Evolutionary conservation across 2,797 vertebrate species (phyloP).

Genomic region (Lophotriccus pileatus): DNA sequence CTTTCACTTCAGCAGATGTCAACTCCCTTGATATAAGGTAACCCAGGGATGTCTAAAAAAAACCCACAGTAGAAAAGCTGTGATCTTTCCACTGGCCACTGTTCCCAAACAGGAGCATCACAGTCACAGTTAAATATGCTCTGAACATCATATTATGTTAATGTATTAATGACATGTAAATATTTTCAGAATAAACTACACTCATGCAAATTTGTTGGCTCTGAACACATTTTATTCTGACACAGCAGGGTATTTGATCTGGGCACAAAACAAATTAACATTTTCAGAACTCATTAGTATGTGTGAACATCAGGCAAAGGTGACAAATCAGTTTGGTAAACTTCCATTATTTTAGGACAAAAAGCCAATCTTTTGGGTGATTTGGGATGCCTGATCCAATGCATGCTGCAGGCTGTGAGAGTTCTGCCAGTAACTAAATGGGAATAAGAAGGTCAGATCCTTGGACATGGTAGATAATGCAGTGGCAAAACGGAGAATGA

Average conservation of each 20-base stretch:
- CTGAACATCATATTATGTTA: conserved; percentile 43
- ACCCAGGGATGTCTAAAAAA: background rate
- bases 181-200: conserved; percentile 55
- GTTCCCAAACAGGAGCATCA: background rate
- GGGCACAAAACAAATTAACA: conserved; percentile 56
- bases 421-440: background rate
- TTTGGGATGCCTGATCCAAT: background rate
- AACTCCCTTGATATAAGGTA: background rate
- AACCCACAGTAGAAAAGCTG: fast-evolving
- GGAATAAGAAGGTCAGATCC: background rate
- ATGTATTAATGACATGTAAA: conserved; percentile 66
- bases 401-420: background rate
- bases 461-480: background rate
- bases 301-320: conserved; percentile 29
- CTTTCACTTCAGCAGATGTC: background rate
- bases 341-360: conserved; percentile 9
- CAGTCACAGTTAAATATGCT: background rate
- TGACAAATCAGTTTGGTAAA: conserved; percentile 43
- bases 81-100: background rate
- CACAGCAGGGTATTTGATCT: conserved; percentile 44
- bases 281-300: conserved; percentile 59
- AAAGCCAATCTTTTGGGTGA: background rate
- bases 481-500: background rate
- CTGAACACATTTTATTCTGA: conserved; percentile 44
- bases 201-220: conserved; percentile 57